Percentiles rank a stretch among this genome's conserved stretches.
Evolutionary conservation across 1,140 invertebrate species (phyloP).

Genomic region (Thereuonema tuberculata): DNA sequence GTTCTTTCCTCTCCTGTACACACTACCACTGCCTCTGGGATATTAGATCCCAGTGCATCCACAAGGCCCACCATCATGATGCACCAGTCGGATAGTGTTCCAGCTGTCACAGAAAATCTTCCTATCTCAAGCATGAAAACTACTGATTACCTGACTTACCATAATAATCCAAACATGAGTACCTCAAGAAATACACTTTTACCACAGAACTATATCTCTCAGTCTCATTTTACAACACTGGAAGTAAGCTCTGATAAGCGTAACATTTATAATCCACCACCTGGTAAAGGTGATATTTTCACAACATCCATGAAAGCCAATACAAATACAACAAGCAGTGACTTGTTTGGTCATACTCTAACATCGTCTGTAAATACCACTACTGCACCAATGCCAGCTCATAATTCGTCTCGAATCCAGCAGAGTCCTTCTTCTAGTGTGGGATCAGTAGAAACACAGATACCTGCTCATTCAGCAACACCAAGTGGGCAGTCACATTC

Average conservation of each 20-base stretch:
- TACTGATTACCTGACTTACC: neutral
- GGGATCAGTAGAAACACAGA: neutral
- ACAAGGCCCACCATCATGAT: neutral
- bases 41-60: neutral
- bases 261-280: neutral
- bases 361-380: neutral
- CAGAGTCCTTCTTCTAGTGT: neutral
- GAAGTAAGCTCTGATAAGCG: neutral
- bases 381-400: neutral
- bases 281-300: too few species aligned
- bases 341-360: neutral
- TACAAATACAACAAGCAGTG: neutral
- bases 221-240: neutral
- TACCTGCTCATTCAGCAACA: neutral
- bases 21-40: neutral
- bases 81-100: neutral
- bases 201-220: slow-evolving; percentile 3
- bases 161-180: neutral
- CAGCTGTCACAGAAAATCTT: neutral
- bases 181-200: neutral
- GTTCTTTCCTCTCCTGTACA: slow-evolving; percentile 14
- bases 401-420: neutral
- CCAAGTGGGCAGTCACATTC: neutral
- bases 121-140: neutral
- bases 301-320: too few species aligned